phyloP scores from a whole-genome alignment of 2,888 invertebrate genomes.

The Stenichneumon culpator region DNA sequence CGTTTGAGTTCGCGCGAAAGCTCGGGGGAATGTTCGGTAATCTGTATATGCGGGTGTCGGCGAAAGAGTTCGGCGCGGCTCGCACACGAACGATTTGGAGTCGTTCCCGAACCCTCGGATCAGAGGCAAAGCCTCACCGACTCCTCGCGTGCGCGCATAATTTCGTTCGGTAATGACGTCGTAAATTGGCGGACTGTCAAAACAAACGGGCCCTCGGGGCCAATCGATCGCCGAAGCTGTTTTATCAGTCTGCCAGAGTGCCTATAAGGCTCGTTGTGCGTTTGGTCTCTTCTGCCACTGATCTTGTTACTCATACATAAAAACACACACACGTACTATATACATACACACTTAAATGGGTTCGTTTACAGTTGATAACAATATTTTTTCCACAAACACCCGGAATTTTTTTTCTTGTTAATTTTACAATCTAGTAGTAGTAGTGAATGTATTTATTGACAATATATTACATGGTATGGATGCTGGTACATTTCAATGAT shows the following conservation, averaged over 20 bases:
- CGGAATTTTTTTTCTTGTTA: too few relatives aligned
- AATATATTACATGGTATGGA: too few relatives aligned
- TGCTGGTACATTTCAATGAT: too few relatives aligned
- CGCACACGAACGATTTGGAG: conserved; percentile 44
- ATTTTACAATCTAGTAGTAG: too few relatives aligned
- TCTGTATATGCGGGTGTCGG: conserved; percentile 7
- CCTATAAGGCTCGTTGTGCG: conserved; percentile 16
- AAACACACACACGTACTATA: not conserved
- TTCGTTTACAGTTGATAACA: not conserved
- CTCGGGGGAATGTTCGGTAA: conserved; percentile 16
- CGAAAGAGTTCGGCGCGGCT: conserved; percentile 21
- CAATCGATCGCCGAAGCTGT: conserved; percentile 63
- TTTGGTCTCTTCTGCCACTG: conserved; percentile 9
- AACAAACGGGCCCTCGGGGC: conserved; percentile 65
- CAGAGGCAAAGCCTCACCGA: conserved; percentile 40
- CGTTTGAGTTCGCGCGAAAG: conserved; percentile 39
- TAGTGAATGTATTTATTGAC: too few relatives aligned
- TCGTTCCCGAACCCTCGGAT: conserved; percentile 16
- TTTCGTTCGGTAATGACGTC: conserved; percentile 63
- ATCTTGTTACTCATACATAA: not conserved
- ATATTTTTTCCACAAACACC: not conserved
- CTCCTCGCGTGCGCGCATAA: conserved; percentile 58
- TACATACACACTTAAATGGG: not conserved
- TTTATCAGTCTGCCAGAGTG: conserved; percentile 54
- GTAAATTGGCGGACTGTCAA: conserved; percentile 66